Evolutionary conservation across 2,113 vertebrate species (phyloP).

Genomic region (Forbesichthys papilliferus): DNA sequence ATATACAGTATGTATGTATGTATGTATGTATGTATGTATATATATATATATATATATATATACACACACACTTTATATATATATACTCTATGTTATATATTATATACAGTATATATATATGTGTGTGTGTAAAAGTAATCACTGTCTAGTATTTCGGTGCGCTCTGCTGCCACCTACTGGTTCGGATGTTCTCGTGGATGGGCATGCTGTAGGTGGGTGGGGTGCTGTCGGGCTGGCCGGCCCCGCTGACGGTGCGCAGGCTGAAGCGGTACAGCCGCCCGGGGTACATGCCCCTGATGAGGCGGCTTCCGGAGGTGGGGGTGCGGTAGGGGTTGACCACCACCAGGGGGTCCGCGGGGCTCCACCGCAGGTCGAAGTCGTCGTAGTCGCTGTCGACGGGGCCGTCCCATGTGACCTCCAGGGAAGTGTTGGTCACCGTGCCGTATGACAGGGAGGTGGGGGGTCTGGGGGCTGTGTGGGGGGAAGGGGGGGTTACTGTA

Average conservation of each 20-base stretch:
- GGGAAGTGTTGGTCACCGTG: slow-evolving; percentile 88
- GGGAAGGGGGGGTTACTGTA: too few species aligned
- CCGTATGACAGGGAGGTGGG: slow-evolving; percentile 84
- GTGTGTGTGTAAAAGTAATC: too few species aligned
- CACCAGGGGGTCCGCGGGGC: slow-evolving; percentile 82
- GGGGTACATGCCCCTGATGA: slow-evolving; percentile 86
- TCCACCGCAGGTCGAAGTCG: slow-evolving; percentile 92
- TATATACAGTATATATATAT: too few species aligned
- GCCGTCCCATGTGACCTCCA: slow-evolving; percentile 88
- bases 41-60: too few species aligned
- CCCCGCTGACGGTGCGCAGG: slow-evolving; percentile 83
- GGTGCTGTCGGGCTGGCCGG: not conserved
- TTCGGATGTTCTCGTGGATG: slow-evolving; percentile 84
- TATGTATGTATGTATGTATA: too few species aligned
- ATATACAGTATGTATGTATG: too few species aligned
- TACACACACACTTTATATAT: too few species aligned
- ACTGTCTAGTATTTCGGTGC: too few species aligned
- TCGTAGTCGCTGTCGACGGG: slow-evolving; percentile 88
- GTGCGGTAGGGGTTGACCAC: slow-evolving; percentile 88
- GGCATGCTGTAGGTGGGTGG: slow-evolving; percentile 79
- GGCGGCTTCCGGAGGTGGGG: slow-evolving; percentile 71
- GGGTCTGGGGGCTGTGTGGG: slow-evolving; percentile 81
- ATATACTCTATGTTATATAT: too few species aligned
- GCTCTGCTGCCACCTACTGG: slow-evolving; percentile 80
- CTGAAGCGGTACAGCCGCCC: slow-evolving; percentile 89